A percentile compares a stretch with the other conserved stretches of the same genome.
These are phyloP conservation scores for Pipra filicauda DNA, from an alignment of 2,113 vertebrate genomes.

Conservation along the genomic window DNA sequence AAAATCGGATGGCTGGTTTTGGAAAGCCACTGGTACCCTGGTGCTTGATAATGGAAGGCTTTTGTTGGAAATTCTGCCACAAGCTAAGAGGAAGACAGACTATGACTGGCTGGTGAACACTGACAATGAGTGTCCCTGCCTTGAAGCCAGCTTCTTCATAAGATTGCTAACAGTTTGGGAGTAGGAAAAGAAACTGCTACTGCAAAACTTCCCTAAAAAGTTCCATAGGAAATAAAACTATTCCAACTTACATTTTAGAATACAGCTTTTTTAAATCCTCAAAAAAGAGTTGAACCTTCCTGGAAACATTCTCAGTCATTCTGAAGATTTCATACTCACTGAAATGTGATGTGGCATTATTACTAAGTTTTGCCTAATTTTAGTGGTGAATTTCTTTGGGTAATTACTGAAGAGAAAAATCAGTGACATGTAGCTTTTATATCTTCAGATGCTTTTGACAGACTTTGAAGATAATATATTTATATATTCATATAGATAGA, in stretches of 20 bases:
- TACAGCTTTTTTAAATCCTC: neutral
- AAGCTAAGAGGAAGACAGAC: neutral
- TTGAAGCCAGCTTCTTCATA: neutral
- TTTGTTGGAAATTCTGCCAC: neutral
- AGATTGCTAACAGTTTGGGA: neutral
- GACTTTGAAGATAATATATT: neutral
- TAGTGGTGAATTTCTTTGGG: neutral
- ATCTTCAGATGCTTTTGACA: neutral
- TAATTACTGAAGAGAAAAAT: neutral
- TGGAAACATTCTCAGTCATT: neutral
- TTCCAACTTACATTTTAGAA: neutral
- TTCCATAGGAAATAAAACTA: neutral
- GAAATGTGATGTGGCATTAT: neutral
- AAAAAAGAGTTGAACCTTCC: neutral
- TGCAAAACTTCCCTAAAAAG: neutral
- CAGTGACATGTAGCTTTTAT: neutral
- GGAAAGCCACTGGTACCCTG: neutral
- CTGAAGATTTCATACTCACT: neutral
- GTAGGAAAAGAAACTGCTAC: neutral
- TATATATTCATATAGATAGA: neutral
- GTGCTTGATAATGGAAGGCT: neutral
- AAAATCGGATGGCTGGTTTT: neutral
- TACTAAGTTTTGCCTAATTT: neutral
- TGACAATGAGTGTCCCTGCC: neutral
- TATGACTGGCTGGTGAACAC: neutral